Conservation (phyloP, 23 tunicate genomes). For the Trididemnum clinides region DNA sequence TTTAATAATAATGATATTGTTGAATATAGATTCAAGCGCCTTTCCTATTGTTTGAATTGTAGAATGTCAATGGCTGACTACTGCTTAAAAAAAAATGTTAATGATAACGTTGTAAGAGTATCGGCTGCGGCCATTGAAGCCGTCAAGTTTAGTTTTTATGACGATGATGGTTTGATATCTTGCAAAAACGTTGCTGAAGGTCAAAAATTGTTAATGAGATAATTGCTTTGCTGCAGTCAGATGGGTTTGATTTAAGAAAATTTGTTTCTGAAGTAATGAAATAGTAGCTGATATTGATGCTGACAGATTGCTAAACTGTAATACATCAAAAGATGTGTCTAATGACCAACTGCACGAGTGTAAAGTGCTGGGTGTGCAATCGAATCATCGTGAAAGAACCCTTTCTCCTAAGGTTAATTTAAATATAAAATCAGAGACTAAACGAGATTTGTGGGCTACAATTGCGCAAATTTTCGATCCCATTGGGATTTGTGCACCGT, state of each 20-base stretch:
- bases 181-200: background rate
- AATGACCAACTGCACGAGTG: no score
- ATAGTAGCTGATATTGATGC: no score
- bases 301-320: no score
- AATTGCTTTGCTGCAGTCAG: background rate
- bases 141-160: background rate
- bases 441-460: no score
- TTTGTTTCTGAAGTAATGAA: no score
- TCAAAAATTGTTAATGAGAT: background rate
- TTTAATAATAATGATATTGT: background rate
- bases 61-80: conserved; percentile 1
- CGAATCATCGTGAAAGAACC: background rate
- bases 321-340: no score
- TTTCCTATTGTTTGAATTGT: conserved; percentile 6
- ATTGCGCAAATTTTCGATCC: conserved; percentile 22
- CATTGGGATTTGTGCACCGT: conserved; percentile 1
- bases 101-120: background rate
- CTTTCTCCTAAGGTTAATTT: background rate
- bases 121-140: background rate
- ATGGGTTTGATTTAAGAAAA: background rate
- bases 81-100: background rate
- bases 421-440: background rate
- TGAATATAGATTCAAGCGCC: conserved; percentile 4
- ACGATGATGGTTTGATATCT: background rate
- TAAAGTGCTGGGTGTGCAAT: conserved; percentile 17